Evolutionary conservation across 2,888 invertebrate genomes (phyloP).

Genomic region (Andrena fulva): DNA sequence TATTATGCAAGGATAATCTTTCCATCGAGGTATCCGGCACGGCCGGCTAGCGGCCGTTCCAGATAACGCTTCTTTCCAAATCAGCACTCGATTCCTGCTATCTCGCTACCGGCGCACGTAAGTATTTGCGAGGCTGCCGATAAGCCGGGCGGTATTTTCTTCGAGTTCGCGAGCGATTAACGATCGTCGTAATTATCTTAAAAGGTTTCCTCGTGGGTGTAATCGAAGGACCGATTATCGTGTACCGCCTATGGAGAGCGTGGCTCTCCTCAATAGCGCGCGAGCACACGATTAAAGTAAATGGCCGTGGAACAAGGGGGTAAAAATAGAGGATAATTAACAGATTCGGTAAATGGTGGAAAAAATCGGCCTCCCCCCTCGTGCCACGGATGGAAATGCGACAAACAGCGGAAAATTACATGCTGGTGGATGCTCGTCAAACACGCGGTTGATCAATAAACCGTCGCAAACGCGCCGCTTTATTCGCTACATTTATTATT

Average conservation of each 20-base stretch:
- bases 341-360: neutral
- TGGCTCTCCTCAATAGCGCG: conserved; percentile 50
- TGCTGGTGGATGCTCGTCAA: neutral
- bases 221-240: conserved; percentile 61
- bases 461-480: neutral
- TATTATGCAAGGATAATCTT: conserved; percentile 39
- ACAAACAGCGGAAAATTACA: conserved; percentile 17
- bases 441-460: conserved; percentile 27
- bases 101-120: conserved; percentile 14
- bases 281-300: conserved; percentile 32
- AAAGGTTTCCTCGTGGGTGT: conserved; percentile 60
- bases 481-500: conserved; percentile 18
- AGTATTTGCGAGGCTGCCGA: conserved; percentile 19
- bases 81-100: conserved; percentile 31
- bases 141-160: conserved; percentile 49
- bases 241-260: conserved; percentile 46
- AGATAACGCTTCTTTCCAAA: conserved; percentile 40
- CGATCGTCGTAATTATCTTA: conserved; percentile 62
- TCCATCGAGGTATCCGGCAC: conserved; percentile 20
- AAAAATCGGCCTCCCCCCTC: neutral
- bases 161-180: conserved; percentile 60
- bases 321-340: conserved; percentile 19
- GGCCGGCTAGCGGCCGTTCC: conserved; percentile 22
- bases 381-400: neutral
- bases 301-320: conserved; percentile 17